phyloP scores from a whole-genome alignment of 2,797 vertebrate species.

The Danio choprae region DNA sequence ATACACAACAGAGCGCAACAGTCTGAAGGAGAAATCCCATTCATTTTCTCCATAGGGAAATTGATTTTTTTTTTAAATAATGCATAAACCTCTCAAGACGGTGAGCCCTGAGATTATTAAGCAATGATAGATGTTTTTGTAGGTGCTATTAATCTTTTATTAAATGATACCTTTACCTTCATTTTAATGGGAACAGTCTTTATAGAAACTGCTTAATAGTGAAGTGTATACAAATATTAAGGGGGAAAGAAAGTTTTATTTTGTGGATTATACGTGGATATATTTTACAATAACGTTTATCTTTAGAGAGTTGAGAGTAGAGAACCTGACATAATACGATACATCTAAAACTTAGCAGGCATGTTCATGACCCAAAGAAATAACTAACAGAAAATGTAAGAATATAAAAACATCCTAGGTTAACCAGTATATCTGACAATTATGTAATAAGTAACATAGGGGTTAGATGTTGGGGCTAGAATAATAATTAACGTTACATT shows the following conservation, averaged over 20 bases:
- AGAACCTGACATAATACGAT: too few relatives aligned
- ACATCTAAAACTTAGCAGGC: too few relatives aligned
- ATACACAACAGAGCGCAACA: not conserved
- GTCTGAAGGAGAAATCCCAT: not conserved
- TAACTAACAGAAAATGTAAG: too few relatives aligned
- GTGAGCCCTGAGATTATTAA: not conserved
- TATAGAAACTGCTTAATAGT: not conserved
- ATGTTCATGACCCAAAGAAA: too few relatives aligned
- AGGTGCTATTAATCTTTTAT: not conserved
- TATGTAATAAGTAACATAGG: too few relatives aligned
- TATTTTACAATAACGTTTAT: too few relatives aligned
- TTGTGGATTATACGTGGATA: too few relatives aligned
- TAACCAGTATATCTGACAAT: too few relatives aligned
- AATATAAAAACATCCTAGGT: too few relatives aligned
- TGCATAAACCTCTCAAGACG: not conserved
- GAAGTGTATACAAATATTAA: not conserved
- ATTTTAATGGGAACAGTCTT: not conserved
- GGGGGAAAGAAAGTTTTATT: not conserved
- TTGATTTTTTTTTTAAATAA: constrained; percentile 19
- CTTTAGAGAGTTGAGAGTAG: too few relatives aligned
- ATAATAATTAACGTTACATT: too few relatives aligned
- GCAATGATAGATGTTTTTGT: not conserved
- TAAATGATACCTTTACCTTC: constrained; percentile 2
- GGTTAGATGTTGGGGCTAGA: too few relatives aligned
- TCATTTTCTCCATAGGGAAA: constrained; percentile 10